These are phyloP conservation scores for Drosophila lutescens DNA, from an alignment of 2,888 invertebrate genomes.

Conservation along the genomic window DNA sequence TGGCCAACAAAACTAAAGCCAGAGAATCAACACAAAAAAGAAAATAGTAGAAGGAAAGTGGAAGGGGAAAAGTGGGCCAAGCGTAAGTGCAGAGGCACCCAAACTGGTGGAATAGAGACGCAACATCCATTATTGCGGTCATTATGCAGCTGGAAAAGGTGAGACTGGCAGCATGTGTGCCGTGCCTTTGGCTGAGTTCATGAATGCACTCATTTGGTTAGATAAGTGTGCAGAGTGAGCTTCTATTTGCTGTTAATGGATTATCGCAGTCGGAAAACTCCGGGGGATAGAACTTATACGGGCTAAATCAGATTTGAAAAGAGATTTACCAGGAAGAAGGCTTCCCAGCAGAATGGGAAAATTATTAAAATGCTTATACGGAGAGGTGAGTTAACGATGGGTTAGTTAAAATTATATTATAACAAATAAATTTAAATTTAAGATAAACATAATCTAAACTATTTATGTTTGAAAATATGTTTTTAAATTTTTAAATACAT, in stretches of 20 bases:
- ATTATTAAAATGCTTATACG: not conserved
- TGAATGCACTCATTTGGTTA: conserved; percentile 32
- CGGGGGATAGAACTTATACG: not conserved
- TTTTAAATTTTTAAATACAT: too few species aligned
- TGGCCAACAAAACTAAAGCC: conserved; percentile 10
- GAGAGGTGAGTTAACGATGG: not conserved
- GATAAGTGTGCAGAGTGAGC: conserved; percentile 12
- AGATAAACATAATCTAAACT: too few species aligned
- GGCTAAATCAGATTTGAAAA: conserved; percentile 1
- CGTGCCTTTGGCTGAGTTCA: conserved; percentile 4
- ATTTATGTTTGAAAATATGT: too few species aligned
- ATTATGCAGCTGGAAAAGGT: conserved; percentile 31
- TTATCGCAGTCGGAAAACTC: conserved; percentile 4
- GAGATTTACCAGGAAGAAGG: not conserved
- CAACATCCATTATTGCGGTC: conserved; percentile 46
- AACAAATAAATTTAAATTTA: too few species aligned
- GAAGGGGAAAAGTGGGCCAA: not conserved
- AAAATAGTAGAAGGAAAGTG: not conserved
- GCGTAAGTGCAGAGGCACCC: conserved; percentile 14
- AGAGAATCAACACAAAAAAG: not conserved
- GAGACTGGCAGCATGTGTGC: conserved; percentile 14
- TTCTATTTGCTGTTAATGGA: conserved; percentile 11
- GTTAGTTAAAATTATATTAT: too few species aligned
- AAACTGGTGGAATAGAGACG: conserved; percentile 12
- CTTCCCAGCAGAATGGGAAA: too few species aligned